phyloP scores from a whole-genome alignment of 2,888 invertebrate genomes.

The Protodeltote pygarga region DNA sequence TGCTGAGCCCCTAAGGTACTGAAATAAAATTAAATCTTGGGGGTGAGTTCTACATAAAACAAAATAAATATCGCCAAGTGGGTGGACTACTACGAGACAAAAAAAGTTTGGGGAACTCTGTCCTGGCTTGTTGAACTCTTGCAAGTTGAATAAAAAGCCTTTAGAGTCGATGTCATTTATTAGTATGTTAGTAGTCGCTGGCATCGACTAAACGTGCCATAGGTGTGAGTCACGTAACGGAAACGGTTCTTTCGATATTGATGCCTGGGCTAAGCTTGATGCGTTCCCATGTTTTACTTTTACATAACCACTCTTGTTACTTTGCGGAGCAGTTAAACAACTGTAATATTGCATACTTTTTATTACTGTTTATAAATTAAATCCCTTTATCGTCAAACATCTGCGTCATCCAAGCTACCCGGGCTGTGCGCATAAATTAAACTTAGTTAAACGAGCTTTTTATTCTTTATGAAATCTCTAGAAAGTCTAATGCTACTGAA shows the following conservation, averaged over 20 bases:
- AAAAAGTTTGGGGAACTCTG: too few relatives aligned
- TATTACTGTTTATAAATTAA: constrained; percentile 47
- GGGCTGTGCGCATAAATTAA: constrained; percentile 71
- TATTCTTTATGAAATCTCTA: constrained; percentile 67
- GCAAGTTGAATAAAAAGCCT: constrained; percentile 29
- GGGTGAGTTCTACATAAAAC: too few relatives aligned
- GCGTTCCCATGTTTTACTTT: constrained; percentile 71
- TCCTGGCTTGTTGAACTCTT: too few relatives aligned
- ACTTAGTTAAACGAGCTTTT: constrained; percentile 73
- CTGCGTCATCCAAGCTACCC: constrained; percentile 66
- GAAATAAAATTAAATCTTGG: too few relatives aligned
- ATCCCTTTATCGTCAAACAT: constrained; percentile 77
- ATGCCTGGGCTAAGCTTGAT: constrained; percentile 71
- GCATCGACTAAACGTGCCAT: constrained; percentile 78
- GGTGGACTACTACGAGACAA: too few relatives aligned
- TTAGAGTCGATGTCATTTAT: constrained; percentile 50
- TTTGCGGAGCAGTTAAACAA: constrained; percentile 35
- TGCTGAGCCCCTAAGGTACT: too few relatives aligned
- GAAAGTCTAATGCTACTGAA: constrained; percentile 60
- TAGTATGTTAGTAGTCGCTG: constrained; percentile 80
- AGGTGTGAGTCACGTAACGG: constrained; percentile 85
- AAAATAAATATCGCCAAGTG: too few relatives aligned
- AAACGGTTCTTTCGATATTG: constrained; percentile 81
- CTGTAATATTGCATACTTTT: constrained; percentile 47
- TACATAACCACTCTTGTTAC: constrained; percentile 42